phyloP scores from a whole-genome alignment of 2,113 vertebrate genomes.

The Phoenicopterus ruber region DNA sequence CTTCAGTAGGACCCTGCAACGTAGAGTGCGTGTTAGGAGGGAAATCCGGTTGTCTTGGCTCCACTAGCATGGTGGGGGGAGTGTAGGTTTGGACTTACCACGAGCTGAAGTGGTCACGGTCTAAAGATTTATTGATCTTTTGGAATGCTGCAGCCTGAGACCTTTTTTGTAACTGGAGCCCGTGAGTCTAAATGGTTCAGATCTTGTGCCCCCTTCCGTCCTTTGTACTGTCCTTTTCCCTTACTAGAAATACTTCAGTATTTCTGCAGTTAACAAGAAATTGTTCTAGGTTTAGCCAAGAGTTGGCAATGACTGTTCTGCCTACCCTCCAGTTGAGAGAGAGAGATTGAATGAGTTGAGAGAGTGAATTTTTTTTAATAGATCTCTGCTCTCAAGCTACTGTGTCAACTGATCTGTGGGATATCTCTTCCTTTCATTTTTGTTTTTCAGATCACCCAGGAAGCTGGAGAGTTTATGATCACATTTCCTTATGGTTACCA shows the following conservation, averaged over 20 bases:
- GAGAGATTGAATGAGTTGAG: no score
- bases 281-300: neutral
- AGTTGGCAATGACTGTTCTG: neutral
- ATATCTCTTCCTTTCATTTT: neutral
- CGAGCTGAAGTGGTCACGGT: neutral
- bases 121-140: neutral
- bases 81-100: neutral
- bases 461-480: slow-evolving; percentile 96
- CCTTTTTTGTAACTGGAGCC: neutral
- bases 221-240: neutral
- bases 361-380: neutral
- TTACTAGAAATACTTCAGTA: neutral
- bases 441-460: slow-evolving; percentile 88
- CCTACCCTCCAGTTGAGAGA: fast-evolving
- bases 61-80: neutral
- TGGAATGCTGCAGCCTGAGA: neutral
- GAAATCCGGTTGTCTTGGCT: neutral
- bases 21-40: neutral
- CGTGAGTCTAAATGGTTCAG: neutral
- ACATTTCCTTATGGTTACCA: slow-evolving; percentile 97
- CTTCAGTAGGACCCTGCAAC: neutral
- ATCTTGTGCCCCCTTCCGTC: neutral
- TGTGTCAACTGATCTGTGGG: neutral
- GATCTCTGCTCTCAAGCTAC: neutral
- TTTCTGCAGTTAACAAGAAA: neutral